Evolutionary conservation across 2,888 invertebrate genomes (phyloP).

Genomic region (Parnassius mnemosyne): DNA sequence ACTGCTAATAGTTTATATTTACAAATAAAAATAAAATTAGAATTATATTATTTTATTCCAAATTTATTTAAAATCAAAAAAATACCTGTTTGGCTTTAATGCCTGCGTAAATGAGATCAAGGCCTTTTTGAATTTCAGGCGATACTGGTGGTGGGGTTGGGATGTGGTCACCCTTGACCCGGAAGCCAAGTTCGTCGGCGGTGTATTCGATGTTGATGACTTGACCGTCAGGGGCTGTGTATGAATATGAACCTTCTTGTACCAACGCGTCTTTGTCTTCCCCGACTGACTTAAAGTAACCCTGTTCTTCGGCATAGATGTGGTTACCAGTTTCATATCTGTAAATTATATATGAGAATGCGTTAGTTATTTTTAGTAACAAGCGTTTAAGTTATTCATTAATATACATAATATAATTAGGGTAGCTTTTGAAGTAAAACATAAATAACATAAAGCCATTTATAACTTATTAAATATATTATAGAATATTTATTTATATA

Average conservation of each 20-base stretch:
- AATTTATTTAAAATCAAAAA: background rate
- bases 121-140: conserved; percentile 91
- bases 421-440: no score
- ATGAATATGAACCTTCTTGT: conserved; percentile 88
- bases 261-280: conserved; percentile 85
- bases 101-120: conserved; percentile 92
- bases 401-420: no score
- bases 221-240: conserved; percentile 89
- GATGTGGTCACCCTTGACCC: conserved; percentile 89
- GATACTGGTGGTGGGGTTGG: conserved; percentile 92
- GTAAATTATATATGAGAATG: conserved; percentile 35
- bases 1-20: no score
- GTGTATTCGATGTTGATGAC: conserved; percentile 88
- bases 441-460: no score
- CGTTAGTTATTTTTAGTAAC: no score
- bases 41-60: no score
- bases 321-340: conserved; percentile 92
- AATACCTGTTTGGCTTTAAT: conserved; percentile 81
- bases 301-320: conserved; percentile 89
- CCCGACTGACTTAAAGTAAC: conserved; percentile 85
- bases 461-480: no score
- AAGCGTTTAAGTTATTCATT: no score
- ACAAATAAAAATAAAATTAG: no score
- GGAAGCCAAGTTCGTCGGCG: conserved; percentile 91
- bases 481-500: no score